Percentiles rank a stretch among this genome's conserved stretches.
Conservation (phyloP, 2,888 invertebrate species). For the Epinotia nisella region DNA sequence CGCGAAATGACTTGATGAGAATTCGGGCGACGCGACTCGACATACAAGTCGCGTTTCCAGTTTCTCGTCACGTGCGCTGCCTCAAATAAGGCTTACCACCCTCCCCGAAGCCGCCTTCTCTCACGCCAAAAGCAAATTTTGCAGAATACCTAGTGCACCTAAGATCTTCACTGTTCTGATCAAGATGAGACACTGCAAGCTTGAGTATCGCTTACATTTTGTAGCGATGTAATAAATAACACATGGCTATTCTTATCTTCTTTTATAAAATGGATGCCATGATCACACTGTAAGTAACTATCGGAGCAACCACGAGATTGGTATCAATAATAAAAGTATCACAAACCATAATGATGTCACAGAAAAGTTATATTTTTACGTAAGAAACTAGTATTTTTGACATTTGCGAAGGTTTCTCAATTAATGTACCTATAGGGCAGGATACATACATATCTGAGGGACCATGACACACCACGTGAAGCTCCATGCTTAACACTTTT, state of each 20-base stretch:
- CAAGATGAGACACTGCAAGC: constrained; percentile 21
- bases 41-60: constrained; percentile 77
- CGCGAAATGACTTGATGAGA: constrained; percentile 82
- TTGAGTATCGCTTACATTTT: constrained; percentile 9
- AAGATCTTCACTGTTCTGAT: constrained; percentile 52
- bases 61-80: constrained; percentile 82
- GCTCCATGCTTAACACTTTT: background rate
- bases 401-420: background rate
- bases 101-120: constrained; percentile 67
- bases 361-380: no score
- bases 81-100: constrained; percentile 82
- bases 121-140: constrained; percentile 70
- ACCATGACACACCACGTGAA: background rate
- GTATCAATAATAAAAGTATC: background rate
- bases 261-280: no score
- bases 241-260: no score
- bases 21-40: constrained; percentile 71
- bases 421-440: background rate
- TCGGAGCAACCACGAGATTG: no score
- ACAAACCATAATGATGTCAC: background rate
- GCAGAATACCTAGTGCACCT: constrained; percentile 77
- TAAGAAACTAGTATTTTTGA: background rate
- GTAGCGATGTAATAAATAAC: constrained; percentile 1
- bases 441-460: no score
- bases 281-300: no score